A percentile compares a stretch with the other conserved stretches of the same genome.
Evolutionary conservation across 2,888 invertebrate species (phyloP).

Genomic region (Hirtodrosophila duncani): DNA sequence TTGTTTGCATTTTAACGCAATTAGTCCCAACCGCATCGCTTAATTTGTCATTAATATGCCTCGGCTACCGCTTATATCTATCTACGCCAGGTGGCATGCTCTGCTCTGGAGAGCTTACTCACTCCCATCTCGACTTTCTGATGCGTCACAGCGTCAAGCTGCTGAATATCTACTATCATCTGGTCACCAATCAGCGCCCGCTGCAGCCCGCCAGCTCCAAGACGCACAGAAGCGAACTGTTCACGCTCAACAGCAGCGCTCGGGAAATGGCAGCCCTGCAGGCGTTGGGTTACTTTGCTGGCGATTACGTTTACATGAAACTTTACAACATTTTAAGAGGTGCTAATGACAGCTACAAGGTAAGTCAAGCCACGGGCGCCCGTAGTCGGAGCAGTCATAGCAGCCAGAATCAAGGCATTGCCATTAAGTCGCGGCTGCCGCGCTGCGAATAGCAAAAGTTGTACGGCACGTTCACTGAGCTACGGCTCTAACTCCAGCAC

Average conservation of each 20-base stretch:
- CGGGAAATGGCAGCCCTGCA: conserved; percentile 70
- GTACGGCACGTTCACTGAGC: conserved; percentile 58
- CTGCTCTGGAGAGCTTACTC: conserved; percentile 41
- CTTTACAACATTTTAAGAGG: conserved; percentile 89
- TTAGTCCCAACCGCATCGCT: conserved; percentile 40
- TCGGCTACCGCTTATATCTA: conserved; percentile 2
- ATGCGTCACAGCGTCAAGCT: conserved; percentile 76
- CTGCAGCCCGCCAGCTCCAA: conserved; percentile 51
- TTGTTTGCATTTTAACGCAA: conserved; percentile 49
- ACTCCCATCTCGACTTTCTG: conserved; percentile 65
- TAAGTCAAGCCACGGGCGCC: conserved; percentile 74
- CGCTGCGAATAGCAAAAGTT: conserved; percentile 65
- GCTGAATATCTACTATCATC: conserved; percentile 78
- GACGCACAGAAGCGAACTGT: conserved; percentile 72
- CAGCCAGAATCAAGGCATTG: conserved; percentile 22
- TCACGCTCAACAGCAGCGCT: conserved; percentile 53
- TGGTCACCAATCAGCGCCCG: conserved; percentile 77
- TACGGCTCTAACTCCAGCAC: conserved; percentile 29
- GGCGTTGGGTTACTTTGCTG: conserved; percentile 82
- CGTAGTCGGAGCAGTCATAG: background rate
- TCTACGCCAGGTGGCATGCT: conserved; percentile 50
- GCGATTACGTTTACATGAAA: conserved; percentile 89
- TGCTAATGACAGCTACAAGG: conserved; percentile 93
- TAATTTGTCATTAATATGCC: conserved; percentile 58
- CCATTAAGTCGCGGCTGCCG: conserved; percentile 54